Evolutionary conservation across 2,888 invertebrate species (phyloP).

Genomic region (Campoplex capitator): DNA sequence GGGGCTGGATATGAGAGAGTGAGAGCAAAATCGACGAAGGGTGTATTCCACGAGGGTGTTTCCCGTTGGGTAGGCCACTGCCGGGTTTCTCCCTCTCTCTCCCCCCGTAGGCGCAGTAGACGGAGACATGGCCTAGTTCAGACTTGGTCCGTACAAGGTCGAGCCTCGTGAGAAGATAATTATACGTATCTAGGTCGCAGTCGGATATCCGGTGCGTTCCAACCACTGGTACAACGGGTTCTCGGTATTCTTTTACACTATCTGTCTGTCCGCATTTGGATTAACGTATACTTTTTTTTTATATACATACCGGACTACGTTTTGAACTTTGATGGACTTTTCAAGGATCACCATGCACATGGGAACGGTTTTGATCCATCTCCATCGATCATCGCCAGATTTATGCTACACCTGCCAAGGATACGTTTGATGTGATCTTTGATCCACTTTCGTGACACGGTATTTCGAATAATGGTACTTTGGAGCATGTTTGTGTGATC

Average conservation of each 20-base stretch:
- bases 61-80: constrained; percentile 71
- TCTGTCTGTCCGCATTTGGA: constrained; percentile 35
- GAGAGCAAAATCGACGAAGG: constrained; percentile 42
- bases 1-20: constrained; percentile 10
- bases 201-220: constrained; percentile 71
- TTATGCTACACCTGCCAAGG: background rate
- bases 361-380: background rate
- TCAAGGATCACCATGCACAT: background rate
- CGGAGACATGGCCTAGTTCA: constrained; percentile 81
- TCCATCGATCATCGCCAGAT: background rate
- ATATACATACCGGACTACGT: background rate
- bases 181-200: constrained; percentile 81
- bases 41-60: constrained; percentile 54
- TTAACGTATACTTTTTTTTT: background rate
- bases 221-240: constrained; percentile 46
- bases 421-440: background rate
- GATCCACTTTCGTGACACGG: background rate
- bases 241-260: constrained; percentile 26
- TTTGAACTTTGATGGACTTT: constrained; percentile 16
- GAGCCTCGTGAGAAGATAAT: constrained; percentile 80
- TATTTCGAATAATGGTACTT: constrained; percentile 6
- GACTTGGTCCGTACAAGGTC: constrained; percentile 79
- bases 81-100: constrained; percentile 69
- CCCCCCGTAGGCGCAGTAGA: constrained; percentile 75
- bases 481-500: background rate